Base-by-base conservation (phyloP, 2,797 vertebrate species). In the Parotocinclus haroldoi region DNA sequence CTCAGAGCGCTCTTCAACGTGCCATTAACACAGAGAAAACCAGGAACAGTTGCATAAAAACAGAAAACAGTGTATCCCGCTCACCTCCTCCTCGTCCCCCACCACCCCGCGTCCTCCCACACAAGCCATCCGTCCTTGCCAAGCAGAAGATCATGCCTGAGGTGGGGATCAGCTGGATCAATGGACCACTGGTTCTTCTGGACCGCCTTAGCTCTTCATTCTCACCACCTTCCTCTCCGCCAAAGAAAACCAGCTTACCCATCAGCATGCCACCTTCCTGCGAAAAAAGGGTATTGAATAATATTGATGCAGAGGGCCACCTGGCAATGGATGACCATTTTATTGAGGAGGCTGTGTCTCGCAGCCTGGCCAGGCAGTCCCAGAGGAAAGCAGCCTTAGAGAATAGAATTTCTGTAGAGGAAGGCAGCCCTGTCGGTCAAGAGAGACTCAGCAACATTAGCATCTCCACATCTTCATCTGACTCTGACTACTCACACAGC, bases 381-480 rank as follows among this genome's bases (percentile, higher is more conserved):
- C 54, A 79, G 69, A 83, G 86, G 78, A 89, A 45, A 62, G 68
- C 46, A 0, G 18, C 80, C 68, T n/a, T n/a, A 0, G 77, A 76
- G 6, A 74, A 74, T 56, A 66, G 85, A 83, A 81, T 68, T 68
- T 87, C 79, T 1, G 46, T 58, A 0, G 75, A 78, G 17, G 46
- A 19, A 10, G 73, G 78, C 72, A 71, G 55, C 11, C 80, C 3
- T 44, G 46, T 68, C 73, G 88, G 87, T 78, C 86, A 86, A 68
- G 92, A 96, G 87, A 87, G 94, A 10, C 90, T 98, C 76, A 99
- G 96, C 58, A 93, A 98, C 86, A 91, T 95, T 91, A 98, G 96
- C 88, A 90, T 97, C 85, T 98, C 96, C 12, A 97, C 96, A 67
- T 98, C 96, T 3, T 99, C 96, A 0, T 98, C 95, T 0, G 95